Evolutionary conservation across 1,140 invertebrate species (phyloP), one percentile per base, ranked within the genome.

Genomic region (Drosophila sucinea): DNA sequence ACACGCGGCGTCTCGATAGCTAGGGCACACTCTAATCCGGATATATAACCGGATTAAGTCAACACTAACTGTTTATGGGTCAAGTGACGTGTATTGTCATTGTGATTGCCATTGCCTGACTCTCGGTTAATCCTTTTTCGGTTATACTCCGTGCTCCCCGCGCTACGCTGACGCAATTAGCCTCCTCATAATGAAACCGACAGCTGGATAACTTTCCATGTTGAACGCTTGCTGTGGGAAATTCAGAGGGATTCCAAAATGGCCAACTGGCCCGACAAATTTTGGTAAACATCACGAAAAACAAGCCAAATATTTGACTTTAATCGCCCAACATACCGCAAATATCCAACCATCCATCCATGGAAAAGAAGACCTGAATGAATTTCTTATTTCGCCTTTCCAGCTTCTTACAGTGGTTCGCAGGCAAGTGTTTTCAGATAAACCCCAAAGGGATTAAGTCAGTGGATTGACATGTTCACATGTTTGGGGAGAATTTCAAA

Each of bases 21-120:
- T 51, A 51, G 61, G 32, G 62, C 41, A 68, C 70, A 61, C 44
- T 23, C 64, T 89, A 89, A 89, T 89, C 80, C 77, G 67, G 84
- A 78, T 81, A 63, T 58, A 81, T 78, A 78, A 77, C 70, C 60
- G 74, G 85, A 89, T 89, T 84, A 89, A 61, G 81, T 44, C 67
- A 66, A 62, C 40, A 67, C 73, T 60, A 61, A 67, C 65, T 73
- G 84, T 87, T 87, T 87, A 89, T 89, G 84, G 74, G 68, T 70
- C 56, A 77, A 67, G 51, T 60, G 66, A 68, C 51, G 32, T 40
- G 11, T 17, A 30, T n/a, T 32, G 35, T 38, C 55, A 27, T 40
- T 58, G 27, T 29, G 35, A 40, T 25, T 54, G 51, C 62, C 33
- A 27, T 25, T 62, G 51, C 25, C 56, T 56, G 47, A 29, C 7